These are phyloP conservation scores for Eupithecia abbreviata DNA, from an alignment of 2,888 invertebrate genomes.

Conservation along the genomic window DNA sequence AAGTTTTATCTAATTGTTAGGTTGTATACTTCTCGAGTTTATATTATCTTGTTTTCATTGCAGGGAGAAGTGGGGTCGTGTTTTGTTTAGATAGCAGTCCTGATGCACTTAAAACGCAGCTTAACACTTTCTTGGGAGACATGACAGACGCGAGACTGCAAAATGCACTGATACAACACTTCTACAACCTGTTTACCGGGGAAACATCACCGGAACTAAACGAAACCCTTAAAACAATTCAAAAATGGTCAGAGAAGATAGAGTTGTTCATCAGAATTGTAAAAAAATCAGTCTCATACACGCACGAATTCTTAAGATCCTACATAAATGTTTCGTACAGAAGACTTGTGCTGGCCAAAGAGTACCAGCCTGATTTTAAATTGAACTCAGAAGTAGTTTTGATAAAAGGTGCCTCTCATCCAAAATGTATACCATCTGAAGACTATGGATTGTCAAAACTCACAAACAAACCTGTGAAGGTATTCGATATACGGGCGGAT, in stretches of 20 bases:
- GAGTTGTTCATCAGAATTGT: slow-evolving; percentile 42
- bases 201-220: slow-evolving; percentile 39
- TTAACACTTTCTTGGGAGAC: slow-evolving; percentile 50
- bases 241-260: slow-evolving; percentile 48
- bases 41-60: background rate
- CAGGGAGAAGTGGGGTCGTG: slow-evolving; percentile 45
- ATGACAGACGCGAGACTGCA: slow-evolving; percentile 48
- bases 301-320: slow-evolving; percentile 46
- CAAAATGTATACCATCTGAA: slow-evolving; percentile 38
- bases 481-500: slow-evolving; percentile 48
- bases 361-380: slow-evolving; percentile 49
- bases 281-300: slow-evolving; percentile 37
- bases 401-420: slow-evolving; percentile 50
- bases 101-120: slow-evolving; percentile 49
- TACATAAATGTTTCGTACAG: slow-evolving; percentile 46
- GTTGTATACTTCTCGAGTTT: background rate
- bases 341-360: slow-evolving; percentile 47
- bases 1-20: too few species aligned
- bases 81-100: slow-evolving; percentile 60
- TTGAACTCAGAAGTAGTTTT: slow-evolving; percentile 54
- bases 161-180: slow-evolving; percentile 47
- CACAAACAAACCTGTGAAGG: slow-evolving; percentile 46
- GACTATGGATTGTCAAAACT: slow-evolving; percentile 54
- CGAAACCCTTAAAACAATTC: slow-evolving; percentile 34
- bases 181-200: slow-evolving; percentile 47